Evolutionary conservation across 1,140 invertebrate species (phyloP).

Genomic region (Thaumatotibia leucotreta): DNA sequence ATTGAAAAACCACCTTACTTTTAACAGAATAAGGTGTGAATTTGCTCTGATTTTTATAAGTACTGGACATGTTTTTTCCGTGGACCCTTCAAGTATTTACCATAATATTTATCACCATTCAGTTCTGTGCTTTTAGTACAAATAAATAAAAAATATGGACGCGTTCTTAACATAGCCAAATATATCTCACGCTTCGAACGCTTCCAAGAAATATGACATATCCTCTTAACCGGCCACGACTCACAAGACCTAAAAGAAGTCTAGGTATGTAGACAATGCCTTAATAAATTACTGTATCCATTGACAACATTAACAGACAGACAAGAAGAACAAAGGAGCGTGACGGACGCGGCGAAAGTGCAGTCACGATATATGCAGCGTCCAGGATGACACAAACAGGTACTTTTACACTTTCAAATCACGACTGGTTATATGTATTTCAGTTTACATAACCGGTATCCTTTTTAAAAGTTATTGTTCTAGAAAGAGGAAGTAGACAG

Average conservation of each 20-base stretch:
- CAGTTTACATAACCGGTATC: background rate
- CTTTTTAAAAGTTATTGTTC: background rate
- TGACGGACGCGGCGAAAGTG: background rate
- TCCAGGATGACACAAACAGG: background rate
- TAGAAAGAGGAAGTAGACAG: too few relatives aligned
- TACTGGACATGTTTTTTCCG: too few relatives aligned
- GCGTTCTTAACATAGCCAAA: too few relatives aligned
- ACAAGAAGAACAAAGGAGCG: conserved; percentile 6
- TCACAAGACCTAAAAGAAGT: background rate
- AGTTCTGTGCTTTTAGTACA: too few relatives aligned
- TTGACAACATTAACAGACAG: background rate
- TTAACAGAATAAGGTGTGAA: too few relatives aligned
- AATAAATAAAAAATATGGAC: too few relatives aligned
- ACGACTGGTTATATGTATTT: background rate
- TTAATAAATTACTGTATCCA: background rate
- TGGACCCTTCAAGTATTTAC: too few relatives aligned
- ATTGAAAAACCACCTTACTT: too few relatives aligned
- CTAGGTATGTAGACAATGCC: background rate
- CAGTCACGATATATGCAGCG: background rate
- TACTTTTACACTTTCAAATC: conserved; percentile 1
- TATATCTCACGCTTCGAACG: background rate
- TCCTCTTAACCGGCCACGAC: background rate
- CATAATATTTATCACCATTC: too few relatives aligned
- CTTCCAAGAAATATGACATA: background rate
- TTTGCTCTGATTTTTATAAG: too few relatives aligned